These are phyloP conservation scores for Choreutis nemorana DNA, from an alignment of 2,888 invertebrate species.

Conservation along the genomic window DNA sequence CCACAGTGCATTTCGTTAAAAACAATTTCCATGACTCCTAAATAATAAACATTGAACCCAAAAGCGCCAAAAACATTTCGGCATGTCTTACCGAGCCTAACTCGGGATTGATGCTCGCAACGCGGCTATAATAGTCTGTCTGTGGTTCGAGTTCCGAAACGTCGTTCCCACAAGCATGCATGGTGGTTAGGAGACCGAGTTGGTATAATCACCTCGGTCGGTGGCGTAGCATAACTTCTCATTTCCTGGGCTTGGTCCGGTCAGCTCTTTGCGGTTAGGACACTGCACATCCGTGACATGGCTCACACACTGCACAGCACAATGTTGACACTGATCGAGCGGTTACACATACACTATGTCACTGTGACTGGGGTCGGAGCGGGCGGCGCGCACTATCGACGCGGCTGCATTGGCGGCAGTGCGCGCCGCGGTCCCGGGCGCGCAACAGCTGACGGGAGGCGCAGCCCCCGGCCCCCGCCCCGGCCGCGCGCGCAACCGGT, in stretches of 20 bases:
- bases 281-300: constrained; percentile 49
- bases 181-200: constrained; percentile 45
- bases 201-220: constrained; percentile 65
- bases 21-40: no score
- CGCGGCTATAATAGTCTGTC: constrained; percentile 23
- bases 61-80: constrained; percentile 31
- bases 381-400: constrained; percentile 40
- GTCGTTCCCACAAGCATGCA: constrained; percentile 31
- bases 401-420: constrained; percentile 58
- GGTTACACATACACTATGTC: constrained; percentile 37
- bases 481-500: constrained; percentile 44
- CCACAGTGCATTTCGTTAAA: no score
- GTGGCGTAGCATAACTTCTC: constrained; percentile 60
- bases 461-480: constrained; percentile 35
- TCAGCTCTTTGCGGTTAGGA: constrained; percentile 44
- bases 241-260: constrained; percentile 38
- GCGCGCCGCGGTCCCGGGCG: constrained; percentile 53
- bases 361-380: constrained; percentile 21
- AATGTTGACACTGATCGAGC: constrained; percentile 17
- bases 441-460: constrained; percentile 67
- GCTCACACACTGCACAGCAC: constrained; percentile 31
- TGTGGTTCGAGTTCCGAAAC: constrained; percentile 21
- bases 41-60: no score
- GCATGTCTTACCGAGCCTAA: constrained; percentile 39
- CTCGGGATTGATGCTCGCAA: constrained; percentile 23